Evolutionary conservation across 2,888 invertebrate species (phyloP).

Genomic region (Metopia argyrocephala): DNA sequence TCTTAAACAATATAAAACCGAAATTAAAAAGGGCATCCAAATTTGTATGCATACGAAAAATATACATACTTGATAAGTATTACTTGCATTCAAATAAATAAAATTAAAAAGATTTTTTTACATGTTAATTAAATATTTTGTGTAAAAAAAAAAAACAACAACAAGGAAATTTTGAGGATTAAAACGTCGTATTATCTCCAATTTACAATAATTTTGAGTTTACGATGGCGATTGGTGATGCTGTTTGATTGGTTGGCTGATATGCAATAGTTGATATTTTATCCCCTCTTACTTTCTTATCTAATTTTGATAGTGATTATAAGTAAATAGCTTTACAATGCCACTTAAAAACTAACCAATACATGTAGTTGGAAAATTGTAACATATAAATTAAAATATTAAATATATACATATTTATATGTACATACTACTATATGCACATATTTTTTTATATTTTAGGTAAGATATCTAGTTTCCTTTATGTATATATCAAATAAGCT

Average conservation of each 20-base stretch:
- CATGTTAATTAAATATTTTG: constrained; percentile 35
- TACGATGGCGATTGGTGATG: constrained; percentile 53
- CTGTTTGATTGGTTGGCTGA: constrained; percentile 31
- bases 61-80: constrained; percentile 14
- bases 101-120: constrained; percentile 30
- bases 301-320: constrained; percentile 41
- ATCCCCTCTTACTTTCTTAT: constrained; percentile 37
- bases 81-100: constrained; percentile 56
- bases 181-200: constrained; percentile 60
- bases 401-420: constrained; percentile 49
- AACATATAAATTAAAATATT: constrained; percentile 32
- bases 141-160: neutral
- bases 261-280: constrained; percentile 17
- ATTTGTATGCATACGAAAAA: no score
- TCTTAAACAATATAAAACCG: no score
- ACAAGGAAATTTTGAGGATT: constrained; percentile 53
- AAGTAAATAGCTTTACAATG: constrained; percentile 52
- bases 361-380: constrained; percentile 31
- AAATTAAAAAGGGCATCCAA: neutral
- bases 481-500: constrained; percentile 43
- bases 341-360: constrained; percentile 62
- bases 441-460: constrained; percentile 21
- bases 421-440: no score
- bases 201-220: constrained; percentile 53
- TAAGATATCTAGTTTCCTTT: constrained; percentile 31